Evolutionary conservation across 2,113 vertebrate species (phyloP).

Genomic region (Pituophis catenifer): DNA sequence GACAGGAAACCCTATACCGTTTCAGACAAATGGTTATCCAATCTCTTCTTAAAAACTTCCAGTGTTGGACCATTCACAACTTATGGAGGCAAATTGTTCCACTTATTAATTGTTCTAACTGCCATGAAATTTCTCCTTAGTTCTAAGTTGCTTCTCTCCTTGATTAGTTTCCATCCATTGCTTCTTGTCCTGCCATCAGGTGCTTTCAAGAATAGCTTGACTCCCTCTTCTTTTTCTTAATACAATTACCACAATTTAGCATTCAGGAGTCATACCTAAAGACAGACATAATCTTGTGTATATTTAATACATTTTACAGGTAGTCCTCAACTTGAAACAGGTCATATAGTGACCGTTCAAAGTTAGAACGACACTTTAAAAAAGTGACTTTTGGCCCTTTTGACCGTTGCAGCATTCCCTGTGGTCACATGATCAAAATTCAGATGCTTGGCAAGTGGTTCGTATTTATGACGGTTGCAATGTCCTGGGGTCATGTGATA

Average conservation of each 20-base stretch:
- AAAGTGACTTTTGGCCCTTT: neutral
- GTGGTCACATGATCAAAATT: neutral
- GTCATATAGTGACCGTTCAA: neutral
- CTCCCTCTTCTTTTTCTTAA: too few species aligned
- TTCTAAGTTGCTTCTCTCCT: too few species aligned
- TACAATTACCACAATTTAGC: constrained; percentile 27
- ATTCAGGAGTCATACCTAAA: constrained; percentile 21
- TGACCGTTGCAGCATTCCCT: neutral
- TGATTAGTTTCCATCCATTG: too few species aligned
- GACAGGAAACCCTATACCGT: too few species aligned
- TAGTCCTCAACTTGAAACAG: neutral
- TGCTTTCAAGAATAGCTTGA: too few species aligned
- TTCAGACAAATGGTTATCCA: too few species aligned
- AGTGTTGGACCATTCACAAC: too few species aligned
- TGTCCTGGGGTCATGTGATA: neutral
- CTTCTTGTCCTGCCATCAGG: too few species aligned
- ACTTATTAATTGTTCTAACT: too few species aligned
- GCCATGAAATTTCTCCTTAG: too few species aligned
- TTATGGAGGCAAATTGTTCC: too few species aligned
- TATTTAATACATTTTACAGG: constrained; percentile 29
- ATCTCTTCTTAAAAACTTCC: too few species aligned
- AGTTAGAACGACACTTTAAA: neutral
- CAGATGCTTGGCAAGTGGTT: neutral
- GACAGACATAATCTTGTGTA: constrained; percentile 15
- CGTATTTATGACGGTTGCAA: neutral